Evolutionary conservation across 2,888 invertebrate species (phyloP).

Genomic region (Hofmannophila pseudospretella): DNA sequence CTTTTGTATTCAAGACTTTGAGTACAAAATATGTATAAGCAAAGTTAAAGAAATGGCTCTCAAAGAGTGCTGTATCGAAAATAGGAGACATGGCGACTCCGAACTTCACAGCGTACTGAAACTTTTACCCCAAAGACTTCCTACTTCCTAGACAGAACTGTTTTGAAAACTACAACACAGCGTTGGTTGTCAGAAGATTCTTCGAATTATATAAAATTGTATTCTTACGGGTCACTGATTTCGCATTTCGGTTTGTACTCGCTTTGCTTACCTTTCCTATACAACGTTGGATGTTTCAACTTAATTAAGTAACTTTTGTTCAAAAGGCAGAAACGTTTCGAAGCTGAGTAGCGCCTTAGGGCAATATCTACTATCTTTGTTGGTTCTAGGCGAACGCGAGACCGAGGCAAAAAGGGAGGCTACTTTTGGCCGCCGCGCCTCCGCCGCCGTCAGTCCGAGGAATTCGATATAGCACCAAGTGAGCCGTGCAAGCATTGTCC

Average conservation of each 20-base stretch:
- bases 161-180: not conserved
- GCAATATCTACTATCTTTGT: conserved; percentile 23
- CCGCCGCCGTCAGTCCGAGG: conserved; percentile 24
- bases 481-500: conserved; percentile 48
- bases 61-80: conserved; percentile 49
- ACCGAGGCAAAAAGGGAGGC: not conserved
- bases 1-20: conserved; percentile 40
- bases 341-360: conserved; percentile 11
- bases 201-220: too few species aligned
- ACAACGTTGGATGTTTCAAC: too few species aligned
- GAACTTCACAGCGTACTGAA: conserved; percentile 32
- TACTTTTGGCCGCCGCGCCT: conserved; percentile 9
- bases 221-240: too few species aligned
- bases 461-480: conserved; percentile 59
- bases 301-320: too few species aligned
- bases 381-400: conserved; percentile 19
- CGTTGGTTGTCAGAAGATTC: not conserved
- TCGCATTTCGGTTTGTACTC: too few species aligned
- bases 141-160: not conserved
- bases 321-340: conserved; percentile 17
- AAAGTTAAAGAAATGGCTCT: conserved; percentile 44
- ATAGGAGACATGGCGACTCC: conserved; percentile 41
- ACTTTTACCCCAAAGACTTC: conserved; percentile 23
- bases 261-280: too few species aligned
- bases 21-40: conserved; percentile 31